A percentile compares a stretch with the other conserved stretches of the same genome.
Conservation (phyloP, 2,113 vertebrate genomes). For the Hystrix cristata region DNA sequence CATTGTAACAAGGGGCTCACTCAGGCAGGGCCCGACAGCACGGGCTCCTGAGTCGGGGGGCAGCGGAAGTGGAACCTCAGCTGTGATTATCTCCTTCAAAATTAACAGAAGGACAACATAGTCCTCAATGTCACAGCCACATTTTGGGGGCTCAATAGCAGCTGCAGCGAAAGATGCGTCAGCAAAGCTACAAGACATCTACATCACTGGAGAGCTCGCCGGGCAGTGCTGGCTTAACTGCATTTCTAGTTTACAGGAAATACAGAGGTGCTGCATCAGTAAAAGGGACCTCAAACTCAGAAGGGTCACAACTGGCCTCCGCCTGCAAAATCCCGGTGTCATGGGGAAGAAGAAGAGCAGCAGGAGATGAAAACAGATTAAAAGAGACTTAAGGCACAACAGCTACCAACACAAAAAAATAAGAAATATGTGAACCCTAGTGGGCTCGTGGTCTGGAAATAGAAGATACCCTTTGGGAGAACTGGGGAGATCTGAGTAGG, state of each 20-base stretch:
- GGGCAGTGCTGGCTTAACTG: background rate
- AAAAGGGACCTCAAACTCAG: slow-evolving; percentile 30
- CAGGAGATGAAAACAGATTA: background rate
- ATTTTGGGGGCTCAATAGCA: background rate
- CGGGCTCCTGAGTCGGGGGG: background rate
- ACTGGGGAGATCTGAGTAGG: background rate
- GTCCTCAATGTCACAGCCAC: background rate
- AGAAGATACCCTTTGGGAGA: background rate
- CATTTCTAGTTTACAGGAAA: slow-evolving; percentile 26
- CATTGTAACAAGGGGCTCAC: background rate
- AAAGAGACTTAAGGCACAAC: background rate
- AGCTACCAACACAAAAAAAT: background rate
- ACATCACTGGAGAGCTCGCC: background rate
- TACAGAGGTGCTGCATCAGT: background rate
- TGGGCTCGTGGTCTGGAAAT: slow-evolving; percentile 42
- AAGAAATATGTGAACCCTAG: background rate
- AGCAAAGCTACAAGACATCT: slow-evolving; percentile 1
- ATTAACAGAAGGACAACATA: background rate
- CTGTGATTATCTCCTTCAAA: background rate
- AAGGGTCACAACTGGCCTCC: background rate
- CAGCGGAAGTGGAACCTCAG: background rate
- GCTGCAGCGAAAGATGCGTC: background rate
- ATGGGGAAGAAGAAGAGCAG: background rate
- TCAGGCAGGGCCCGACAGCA: background rate
- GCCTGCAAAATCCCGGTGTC: slow-evolving; percentile 35